Evolutionary conservation across 37 sponge, comb jelly and placozoan species (phyloP), one percentile per base, ranked within the genome.

Genomic region (Chondrilla cf. caribensis): DNA sequence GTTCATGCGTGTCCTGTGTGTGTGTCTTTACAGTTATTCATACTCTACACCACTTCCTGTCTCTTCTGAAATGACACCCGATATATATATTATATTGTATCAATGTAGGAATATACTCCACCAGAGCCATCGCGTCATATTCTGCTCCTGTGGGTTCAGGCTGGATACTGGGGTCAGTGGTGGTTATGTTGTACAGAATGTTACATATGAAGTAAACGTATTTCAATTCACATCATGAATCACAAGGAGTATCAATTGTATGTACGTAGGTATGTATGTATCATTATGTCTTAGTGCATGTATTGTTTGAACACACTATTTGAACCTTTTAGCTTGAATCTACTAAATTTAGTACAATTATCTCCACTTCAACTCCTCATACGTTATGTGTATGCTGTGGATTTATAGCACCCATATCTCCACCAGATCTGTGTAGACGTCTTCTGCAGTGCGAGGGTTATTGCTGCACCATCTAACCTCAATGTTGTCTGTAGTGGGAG

Each of bases 91-190:
- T n/a, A n/a, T n/a, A n/a, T n/a, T n/a, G n/a, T n/a, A n/a, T n/a
- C n/a, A n/a, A n/a, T n/a, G n/a, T n/a, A 73, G 76, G 25, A 73
- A 73, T 40, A 40, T 73, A 32, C 64, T 93, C 39, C 78, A 79
- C 41, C 86, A 93, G 41, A 83, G 86, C 58, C 57, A 86, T 18
- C 65, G 82, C 32, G 77, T 86, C 37, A 84, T 93, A 42, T 87
- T 81, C 79, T 93, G 91, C 29, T 41, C 79, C 19, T 89, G 91
- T 93, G 93, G 93, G 54, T 35, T 93, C 2, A 62, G 88, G 31
- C 54, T 89, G 9, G 85, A 93, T 40, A 89, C 88, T 47, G 82
- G 64, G 18, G 93, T 90, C 24, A 92, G 93, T 79, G 55, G n/a
- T 21, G n/a, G n/a, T n/a, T n/a, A n/a, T n/a, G n/a, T n/a, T n/a